Percentiles rank a stretch among this genome's conserved stretches.
Evolutionary conservation across 2,113 vertebrate genomes (phyloP).

Genomic region (Jaculus jaculus): DNA sequence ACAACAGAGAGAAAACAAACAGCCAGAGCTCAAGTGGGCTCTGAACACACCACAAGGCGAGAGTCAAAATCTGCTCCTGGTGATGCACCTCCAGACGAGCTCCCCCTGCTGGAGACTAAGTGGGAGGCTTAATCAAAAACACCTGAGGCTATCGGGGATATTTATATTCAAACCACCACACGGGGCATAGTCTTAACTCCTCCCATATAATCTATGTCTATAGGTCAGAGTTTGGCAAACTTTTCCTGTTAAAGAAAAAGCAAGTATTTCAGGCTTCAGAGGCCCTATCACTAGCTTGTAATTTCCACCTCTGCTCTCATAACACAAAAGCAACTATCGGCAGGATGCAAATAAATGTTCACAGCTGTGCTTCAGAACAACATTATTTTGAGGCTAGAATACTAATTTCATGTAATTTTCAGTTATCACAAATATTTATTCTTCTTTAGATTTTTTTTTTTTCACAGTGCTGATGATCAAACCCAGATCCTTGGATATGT

Average conservation of each 20-base stretch:
- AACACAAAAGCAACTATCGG: neutral
- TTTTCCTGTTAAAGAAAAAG: neutral
- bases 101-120: too few relatives aligned
- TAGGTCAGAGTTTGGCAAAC: neutral
- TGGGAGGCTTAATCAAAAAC: too few relatives aligned
- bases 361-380: neutral
- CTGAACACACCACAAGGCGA: too few relatives aligned
- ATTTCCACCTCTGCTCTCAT: neutral
- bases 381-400: neutral
- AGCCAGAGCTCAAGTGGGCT: too few relatives aligned
- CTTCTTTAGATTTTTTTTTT: neutral
- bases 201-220: neutral
- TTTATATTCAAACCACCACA: too few relatives aligned
- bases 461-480: neutral
- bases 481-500: neutral
- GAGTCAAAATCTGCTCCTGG: too few relatives aligned
- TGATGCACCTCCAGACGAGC: too few relatives aligned
- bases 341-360: neutral
- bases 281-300: neutral
- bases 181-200: neutral
- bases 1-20: too few relatives aligned
- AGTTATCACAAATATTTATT: neutral
- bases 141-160: too few relatives aligned
- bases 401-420: constrained; percentile 43
- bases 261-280: neutral